Evolutionary conservation across 1,140 invertebrate genomes (phyloP).

Genomic region (Hormaphis cornu): DNA sequence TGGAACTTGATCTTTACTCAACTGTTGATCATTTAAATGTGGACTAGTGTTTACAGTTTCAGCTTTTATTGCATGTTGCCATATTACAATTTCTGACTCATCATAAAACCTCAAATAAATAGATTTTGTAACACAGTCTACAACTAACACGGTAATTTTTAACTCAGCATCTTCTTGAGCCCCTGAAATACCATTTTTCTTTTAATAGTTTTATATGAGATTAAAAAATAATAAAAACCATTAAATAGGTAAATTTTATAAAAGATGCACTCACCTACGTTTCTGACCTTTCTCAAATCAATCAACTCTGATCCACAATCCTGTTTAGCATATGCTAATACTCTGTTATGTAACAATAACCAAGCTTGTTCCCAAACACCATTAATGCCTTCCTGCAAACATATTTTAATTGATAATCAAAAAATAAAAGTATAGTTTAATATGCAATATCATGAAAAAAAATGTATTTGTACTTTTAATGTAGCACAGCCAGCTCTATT

Average conservation of each 20-base stretch:
- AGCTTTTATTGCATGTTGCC: conserved; percentile 61
- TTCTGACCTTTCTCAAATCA: conserved; percentile 71
- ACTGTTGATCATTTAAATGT: conserved; percentile 67
- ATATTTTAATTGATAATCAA: neutral
- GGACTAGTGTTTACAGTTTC: conserved; percentile 67
- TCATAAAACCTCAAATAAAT: conserved; percentile 62
- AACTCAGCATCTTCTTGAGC: conserved; percentile 47
- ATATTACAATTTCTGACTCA: conserved; percentile 46
- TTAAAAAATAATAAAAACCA: too few relatives aligned
- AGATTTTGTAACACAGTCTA: conserved; percentile 54
- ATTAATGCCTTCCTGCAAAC: conserved; percentile 51
- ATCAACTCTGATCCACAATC: conserved; percentile 50
- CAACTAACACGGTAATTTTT: conserved; percentile 52
- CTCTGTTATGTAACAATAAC: conserved; percentile 61
- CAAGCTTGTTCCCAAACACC: conserved; percentile 66
- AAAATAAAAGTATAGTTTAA: neutral
- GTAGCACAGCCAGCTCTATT: conserved; percentile 57
- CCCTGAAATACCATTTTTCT: conserved; percentile 42
- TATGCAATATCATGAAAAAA: neutral
- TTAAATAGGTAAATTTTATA: too few relatives aligned
- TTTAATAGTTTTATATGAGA: too few relatives aligned
- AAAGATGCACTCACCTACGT: conserved; percentile 52
- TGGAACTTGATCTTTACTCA: conserved; percentile 76
- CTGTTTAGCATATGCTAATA: conserved; percentile 55
- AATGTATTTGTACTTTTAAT: conserved; percentile 49